A percentile compares a stretch with the other conserved stretches of the same genome.
Conservation (phyloP, 2,888 invertebrate genomes). For the Troides aeacus region DNA sequence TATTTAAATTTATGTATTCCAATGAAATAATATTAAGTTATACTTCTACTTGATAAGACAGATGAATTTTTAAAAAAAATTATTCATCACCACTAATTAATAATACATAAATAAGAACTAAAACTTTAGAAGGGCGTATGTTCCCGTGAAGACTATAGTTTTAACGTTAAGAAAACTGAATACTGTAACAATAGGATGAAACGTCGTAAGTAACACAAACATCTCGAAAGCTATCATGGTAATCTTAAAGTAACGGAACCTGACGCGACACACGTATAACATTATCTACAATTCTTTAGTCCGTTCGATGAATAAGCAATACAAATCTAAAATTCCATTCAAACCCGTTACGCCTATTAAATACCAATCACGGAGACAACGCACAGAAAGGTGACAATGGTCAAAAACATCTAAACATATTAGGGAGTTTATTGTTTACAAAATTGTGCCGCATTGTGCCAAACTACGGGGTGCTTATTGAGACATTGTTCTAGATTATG, state of each 20-base stretch:
- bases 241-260: constrained; percentile 51
- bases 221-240: constrained; percentile 29
- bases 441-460: constrained; percentile 67
- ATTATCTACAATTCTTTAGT: constrained; percentile 25
- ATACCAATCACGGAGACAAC: constrained; percentile 56
- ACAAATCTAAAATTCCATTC: constrained; percentile 43
- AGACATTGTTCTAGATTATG: constrained; percentile 49
- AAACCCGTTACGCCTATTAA: constrained; percentile 64
- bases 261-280: constrained; percentile 54
- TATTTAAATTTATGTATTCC: neutral
- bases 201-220: constrained; percentile 12
- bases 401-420: constrained; percentile 77
- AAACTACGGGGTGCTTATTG: constrained; percentile 64
- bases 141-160: neutral
- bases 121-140: neutral
- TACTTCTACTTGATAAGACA: neutral
- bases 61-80: no score
- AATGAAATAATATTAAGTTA: neutral
- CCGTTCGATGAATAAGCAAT: constrained; percentile 41
- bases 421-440: constrained; percentile 65
- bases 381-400: constrained; percentile 53
- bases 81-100: neutral
- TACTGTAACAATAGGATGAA: constrained; percentile 15
- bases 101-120: neutral
- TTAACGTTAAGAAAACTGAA: neutral